Base-by-base conservation (phyloP, 2,113 vertebrate species). In the Gadus chalcogrammus region DNA sequence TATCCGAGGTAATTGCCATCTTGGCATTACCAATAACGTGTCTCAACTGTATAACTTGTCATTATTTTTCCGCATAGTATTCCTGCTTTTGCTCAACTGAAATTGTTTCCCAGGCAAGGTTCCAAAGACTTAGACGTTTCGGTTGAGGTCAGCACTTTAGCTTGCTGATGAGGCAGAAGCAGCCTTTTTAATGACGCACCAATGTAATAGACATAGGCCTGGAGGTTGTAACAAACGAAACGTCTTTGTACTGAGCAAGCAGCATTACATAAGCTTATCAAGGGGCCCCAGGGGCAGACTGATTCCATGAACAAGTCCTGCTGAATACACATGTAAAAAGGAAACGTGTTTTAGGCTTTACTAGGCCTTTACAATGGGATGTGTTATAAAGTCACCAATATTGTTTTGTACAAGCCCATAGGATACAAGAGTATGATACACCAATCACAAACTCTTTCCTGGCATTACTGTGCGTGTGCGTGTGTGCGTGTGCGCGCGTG, bases 121-220 rank as follows among this genome's bases (percentile, higher is more conserved):
- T 31, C 28, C 28, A 31, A 35, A 64, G 28, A 15, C 62, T 35
- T 31, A 24, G 8, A 64, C 15, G 1, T 31, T 28, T 31, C 15
- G 17, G 62, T 31, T 28, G 8, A 64, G 28, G 62, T 64, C 62
- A 64, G 62, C 62, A 17, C 16, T 31, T 27, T 16, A 17, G 4
- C 62, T 64, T 64, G 62, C 62, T 64, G 62, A 64, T 64, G 13
- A 64, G 17, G 62, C 62, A 64, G 24, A 64, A 16, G 28, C 15
- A 16, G 13, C 5, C 3, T 20, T 61, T 56, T 22, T 20, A 61
- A 61, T 22, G 59, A 61, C 15, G 6, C 27, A 31, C 62, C 16
- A 28, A 61, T 64, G 62, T 28, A 35, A 17, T 13, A 31, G 15
- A 35, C 15, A 15, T 27, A 63, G 7, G 61, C 22, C 17, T 61